These are phyloP conservation scores for Platalea minor DNA, from an alignment of 2,797 vertebrate species.

Conservation along the genomic window DNA sequence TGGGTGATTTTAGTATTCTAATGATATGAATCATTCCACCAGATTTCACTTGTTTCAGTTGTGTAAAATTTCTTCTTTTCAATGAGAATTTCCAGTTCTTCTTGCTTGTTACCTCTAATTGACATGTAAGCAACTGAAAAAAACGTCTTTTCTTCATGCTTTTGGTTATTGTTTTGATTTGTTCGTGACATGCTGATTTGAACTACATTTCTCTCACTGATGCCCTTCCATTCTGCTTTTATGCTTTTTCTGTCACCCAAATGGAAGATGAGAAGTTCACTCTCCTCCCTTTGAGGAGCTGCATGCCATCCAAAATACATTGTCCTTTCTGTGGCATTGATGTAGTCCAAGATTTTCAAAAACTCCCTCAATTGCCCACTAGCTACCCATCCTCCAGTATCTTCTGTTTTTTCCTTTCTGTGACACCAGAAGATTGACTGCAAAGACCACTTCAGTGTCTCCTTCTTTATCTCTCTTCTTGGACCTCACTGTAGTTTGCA, in stretches of 20 bases:
- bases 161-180: neutral
- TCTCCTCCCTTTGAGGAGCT: neutral
- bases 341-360: neutral
- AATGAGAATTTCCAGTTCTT: neutral
- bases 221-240: neutral
- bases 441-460: neutral
- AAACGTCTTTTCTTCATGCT: neutral
- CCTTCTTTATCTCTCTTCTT: neutral
- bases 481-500: neutral
- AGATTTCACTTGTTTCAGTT: neutral
- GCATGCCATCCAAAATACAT: neutral
- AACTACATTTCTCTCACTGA: neutral
- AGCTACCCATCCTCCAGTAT: neutral
- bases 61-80: neutral
- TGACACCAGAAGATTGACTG: neutral
- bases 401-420: neutral
- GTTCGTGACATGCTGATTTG: neutral
- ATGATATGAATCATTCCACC: neutral
- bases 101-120: neutral
- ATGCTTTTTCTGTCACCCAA: neutral
- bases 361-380: neutral
- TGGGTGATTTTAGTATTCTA: neutral
- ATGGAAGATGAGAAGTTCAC: neutral
- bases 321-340: neutral
- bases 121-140: neutral